Evolutionary conservation across 1,140 invertebrate species (phyloP), one percentile per base, ranked within the genome.

Genomic region (Euwallacea fornicatus): DNA sequence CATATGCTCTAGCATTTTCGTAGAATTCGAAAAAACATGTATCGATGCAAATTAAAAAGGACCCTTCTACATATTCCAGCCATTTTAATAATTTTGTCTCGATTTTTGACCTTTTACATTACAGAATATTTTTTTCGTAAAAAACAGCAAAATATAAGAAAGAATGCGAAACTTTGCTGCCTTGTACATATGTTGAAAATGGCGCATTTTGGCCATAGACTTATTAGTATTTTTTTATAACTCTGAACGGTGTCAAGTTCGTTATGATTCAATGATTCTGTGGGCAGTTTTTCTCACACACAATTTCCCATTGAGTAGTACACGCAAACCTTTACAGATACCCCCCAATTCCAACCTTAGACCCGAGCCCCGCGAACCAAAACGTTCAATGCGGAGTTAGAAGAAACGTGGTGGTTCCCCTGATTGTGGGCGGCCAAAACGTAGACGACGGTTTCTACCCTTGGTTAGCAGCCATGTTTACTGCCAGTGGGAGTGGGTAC

Each of bases 401-500:
- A 2, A 73, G 64, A 6, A 64, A 63, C 41, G 33, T 60, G 33
- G 2, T 73, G 6, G 56, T 71, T 15, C 74, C 76, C 33, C 63
- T 78, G 8, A 74, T 79, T 7, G 53, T 78, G 15, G 73, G 74
- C 6, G 76, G 76, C 7, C 67, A 71, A 16, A 65, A 71, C 16
- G 74, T 71, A 4, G 43, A 43, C 7, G 71, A 74, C 11, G 76
- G 75, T 10, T 65, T 73, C 8, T 79, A 65, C 61, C 78, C 78
- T 11, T 79, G 78, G 78, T 55, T 78, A 21, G 72, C 66, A 0
- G 78, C 76, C n/a, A 72, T 79, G 59, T 75, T 77, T 69, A 54
- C 33, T 7, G 58, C 33, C 15, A 73, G 43, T 55, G 75, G 53
- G 13, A 62, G 42, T 42, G 63, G 66, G 13, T 77, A 76, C 63